Evolutionary conservation across 2,113 vertebrate species (phyloP).

Genomic region (Pelusios castaneus): DNA sequence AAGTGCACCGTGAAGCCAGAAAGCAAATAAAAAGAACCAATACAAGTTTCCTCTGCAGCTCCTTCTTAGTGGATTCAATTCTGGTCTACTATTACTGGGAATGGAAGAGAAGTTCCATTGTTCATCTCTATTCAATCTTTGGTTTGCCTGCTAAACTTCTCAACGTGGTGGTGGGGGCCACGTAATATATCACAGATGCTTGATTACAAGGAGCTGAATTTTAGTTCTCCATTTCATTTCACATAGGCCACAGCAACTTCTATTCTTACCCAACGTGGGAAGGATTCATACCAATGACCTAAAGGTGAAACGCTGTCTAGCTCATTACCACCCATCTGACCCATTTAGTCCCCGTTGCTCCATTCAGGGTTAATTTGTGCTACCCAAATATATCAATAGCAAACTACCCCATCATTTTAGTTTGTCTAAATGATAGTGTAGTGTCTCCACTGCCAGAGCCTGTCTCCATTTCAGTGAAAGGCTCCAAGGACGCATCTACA

Average conservation of each 20-base stretch:
- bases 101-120: not conserved
- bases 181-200: not conserved
- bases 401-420: rapidly evolving
- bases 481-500: too few species aligned
- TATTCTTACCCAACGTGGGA: not conserved
- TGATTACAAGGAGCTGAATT: not conserved
- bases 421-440: not conserved
- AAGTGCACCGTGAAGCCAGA: not conserved
- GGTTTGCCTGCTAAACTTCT: not conserved
- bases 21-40: not conserved
- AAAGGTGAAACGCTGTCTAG: not conserved
- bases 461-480: too few species aligned
- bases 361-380: not conserved
- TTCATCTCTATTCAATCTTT: not conserved
- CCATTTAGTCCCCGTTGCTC: not conserved
- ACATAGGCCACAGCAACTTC: not conserved
- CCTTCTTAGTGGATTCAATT: too few species aligned
- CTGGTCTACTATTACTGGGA: not conserved
- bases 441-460: too few species aligned
- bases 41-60: too few species aligned
- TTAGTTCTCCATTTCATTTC: not conserved
- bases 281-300: not conserved
- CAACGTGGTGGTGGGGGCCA: not conserved
- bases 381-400: not conserved
- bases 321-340: not conserved